phyloP scores from a whole-genome alignment of 2,113 vertebrate genomes.

The Lophotis ruficrista region DNA sequence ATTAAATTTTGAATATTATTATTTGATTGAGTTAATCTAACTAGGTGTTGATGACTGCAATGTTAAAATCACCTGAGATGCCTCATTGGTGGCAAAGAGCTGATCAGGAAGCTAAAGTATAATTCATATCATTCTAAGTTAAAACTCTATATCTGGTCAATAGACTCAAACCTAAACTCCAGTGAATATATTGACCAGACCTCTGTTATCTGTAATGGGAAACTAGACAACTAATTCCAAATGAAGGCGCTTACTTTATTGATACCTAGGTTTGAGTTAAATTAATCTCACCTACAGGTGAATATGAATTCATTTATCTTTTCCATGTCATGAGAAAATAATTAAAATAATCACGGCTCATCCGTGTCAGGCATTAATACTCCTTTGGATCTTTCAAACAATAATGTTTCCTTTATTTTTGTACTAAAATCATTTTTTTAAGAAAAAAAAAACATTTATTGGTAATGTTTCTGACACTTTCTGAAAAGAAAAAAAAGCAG shows the following conservation, averaged over 20 bases:
- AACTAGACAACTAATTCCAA: neutral
- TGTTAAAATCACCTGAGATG: neutral
- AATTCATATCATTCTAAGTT: neutral
- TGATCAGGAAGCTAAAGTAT: neutral
- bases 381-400: neutral
- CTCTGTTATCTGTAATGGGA: neutral
- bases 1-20: neutral
- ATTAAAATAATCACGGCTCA: neutral
- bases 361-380: neutral
- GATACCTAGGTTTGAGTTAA: neutral
- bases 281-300: neutral
- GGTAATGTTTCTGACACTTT: neutral
- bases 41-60: neutral
- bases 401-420: neutral
- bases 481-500: neutral
- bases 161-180: neutral
- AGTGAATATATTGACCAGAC: neutral
- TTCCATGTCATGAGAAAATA: neutral
- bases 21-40: neutral
- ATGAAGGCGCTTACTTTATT: neutral
- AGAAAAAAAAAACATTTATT: neutral
- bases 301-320: neutral
- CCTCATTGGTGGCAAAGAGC: neutral
- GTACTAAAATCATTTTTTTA: neutral
- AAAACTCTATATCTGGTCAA: neutral